Evolutionary conservation across 2,113 vertebrate species (phyloP).

Genomic region (Lagopus muta): DNA sequence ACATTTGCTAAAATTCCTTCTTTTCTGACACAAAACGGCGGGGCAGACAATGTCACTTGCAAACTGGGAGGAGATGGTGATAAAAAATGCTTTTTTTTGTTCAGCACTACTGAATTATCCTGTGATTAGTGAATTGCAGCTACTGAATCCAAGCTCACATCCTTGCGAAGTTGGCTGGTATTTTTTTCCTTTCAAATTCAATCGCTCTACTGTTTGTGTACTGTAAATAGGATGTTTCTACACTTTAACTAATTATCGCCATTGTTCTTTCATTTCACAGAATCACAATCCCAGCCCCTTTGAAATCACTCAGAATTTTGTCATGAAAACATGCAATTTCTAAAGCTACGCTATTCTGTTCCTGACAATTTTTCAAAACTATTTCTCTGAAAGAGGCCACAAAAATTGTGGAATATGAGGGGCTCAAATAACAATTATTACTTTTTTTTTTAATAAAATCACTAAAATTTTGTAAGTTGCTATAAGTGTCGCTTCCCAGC

Average conservation of each 20-base stretch:
- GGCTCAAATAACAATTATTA: neutral
- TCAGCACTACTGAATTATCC: neutral
- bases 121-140: slow-evolving; percentile 38
- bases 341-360: neutral
- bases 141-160: slow-evolving; percentile 17
- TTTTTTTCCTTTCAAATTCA: slow-evolving; percentile 57
- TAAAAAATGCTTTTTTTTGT: slow-evolving; percentile 62
- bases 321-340: slow-evolving; percentile 5
- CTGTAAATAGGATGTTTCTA: slow-evolving; percentile 60
- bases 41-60: slow-evolving; percentile 81
- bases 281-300: slow-evolving; percentile 26
- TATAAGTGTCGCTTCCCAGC: neutral
- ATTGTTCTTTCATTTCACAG: slow-evolving; percentile 35
- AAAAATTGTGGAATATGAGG: neutral
- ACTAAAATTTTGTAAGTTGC: neutral
- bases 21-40: slow-evolving; percentile 79
- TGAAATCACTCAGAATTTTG: slow-evolving; percentile 40
- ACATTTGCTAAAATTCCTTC: slow-evolving; percentile 85
- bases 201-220: slow-evolving; percentile 51
- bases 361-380: slow-evolving; percentile 7
- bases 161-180: slow-evolving; percentile 15
- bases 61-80: slow-evolving; percentile 80
- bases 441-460: neutral
- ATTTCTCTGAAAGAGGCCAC: neutral
- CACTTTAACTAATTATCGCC: slow-evolving; percentile 6